Conservation (phyloP, 2,113 vertebrate genomes). For the Indicator maculatus region DNA sequence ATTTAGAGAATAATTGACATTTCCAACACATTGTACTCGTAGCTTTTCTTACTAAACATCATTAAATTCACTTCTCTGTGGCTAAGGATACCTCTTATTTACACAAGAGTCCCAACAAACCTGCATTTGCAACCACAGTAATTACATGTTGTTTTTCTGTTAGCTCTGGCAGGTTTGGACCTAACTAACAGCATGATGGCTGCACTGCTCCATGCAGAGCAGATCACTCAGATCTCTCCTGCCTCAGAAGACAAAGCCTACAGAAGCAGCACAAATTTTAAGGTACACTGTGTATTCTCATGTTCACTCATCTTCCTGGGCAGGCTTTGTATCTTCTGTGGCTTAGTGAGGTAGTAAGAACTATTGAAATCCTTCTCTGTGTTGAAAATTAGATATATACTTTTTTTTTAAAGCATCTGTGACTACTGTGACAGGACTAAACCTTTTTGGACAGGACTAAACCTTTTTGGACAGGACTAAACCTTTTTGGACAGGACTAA, state of each 20-base stretch:
- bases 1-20: not conserved
- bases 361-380: not conserved
- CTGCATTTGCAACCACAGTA: not conserved
- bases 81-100: conserved; percentile 4
- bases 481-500: not conserved
- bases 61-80: not conserved
- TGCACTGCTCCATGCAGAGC: not conserved
- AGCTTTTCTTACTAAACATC: not conserved
- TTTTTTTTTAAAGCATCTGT: not conserved
- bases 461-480: not conserved
- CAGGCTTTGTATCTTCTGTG: not conserved
- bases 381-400: not conserved
- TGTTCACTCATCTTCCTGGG: not conserved
- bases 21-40: not conserved
- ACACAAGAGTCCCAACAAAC: not conserved
- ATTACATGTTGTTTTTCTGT: not conserved
- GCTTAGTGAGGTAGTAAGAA: not conserved
- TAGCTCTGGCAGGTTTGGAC: not conserved
- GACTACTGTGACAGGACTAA: not conserved
- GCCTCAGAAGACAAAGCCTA: not conserved
- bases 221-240: not conserved
- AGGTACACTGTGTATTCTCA: not conserved
- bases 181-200: not conserved
- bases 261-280: not conserved
- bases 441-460: too few relatives aligned